Base-by-base conservation (phyloP, 2,797 vertebrate species). In the Cheirogaleus major region DNA sequence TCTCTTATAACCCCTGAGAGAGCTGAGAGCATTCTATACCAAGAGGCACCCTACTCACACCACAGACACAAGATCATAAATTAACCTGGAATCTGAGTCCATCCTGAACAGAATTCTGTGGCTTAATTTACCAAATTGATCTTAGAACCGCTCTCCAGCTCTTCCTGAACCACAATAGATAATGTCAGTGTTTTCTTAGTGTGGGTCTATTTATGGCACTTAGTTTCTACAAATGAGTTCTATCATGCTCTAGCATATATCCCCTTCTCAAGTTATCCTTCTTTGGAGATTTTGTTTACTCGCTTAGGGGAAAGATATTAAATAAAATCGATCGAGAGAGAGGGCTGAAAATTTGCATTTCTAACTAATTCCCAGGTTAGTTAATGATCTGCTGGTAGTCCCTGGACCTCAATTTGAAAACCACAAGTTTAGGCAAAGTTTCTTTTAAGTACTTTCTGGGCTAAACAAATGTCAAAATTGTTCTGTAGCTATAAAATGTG, bases 141-240 rank as follows among this genome's bases (percentile, higher is more conserved):
- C 70, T 95, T 61, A 59, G 52, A 73, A 84, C 79, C 72, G 59
- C 57, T 78, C n/a, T 91, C 30, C 15, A 85, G 63, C 45, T 91
- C 87, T 89, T 94, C 55, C 86, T 94, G 89, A 93, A 89, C 93
- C 87, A 75, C 48, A 43, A 18, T n/a, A 92, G 82, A 80, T 86
- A 92, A 95, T 32, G 65, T 80, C 73, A 93, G 41, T 41, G 57
- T 91, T 93, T 96, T 65, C 83, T 97, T 78, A 57, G 27, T 35
- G 45, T 65, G 43, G 70, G 70, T 55, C 48, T 82, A 89, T 95
- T 82, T 83, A 50, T 48, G 63, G 79, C 50, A 79, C 10, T 61
- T 90, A 57, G 81, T 72, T 72, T 32, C 90, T 76, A 61, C 57
- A 83, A 45, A 59, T 67, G 70, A 70, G 65, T 87, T 92, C 80